Evolutionary conservation across 1,140 invertebrate genomes (phyloP), one percentile per base, ranked within the genome.

Genomic region (Glossosoma conforme): DNA sequence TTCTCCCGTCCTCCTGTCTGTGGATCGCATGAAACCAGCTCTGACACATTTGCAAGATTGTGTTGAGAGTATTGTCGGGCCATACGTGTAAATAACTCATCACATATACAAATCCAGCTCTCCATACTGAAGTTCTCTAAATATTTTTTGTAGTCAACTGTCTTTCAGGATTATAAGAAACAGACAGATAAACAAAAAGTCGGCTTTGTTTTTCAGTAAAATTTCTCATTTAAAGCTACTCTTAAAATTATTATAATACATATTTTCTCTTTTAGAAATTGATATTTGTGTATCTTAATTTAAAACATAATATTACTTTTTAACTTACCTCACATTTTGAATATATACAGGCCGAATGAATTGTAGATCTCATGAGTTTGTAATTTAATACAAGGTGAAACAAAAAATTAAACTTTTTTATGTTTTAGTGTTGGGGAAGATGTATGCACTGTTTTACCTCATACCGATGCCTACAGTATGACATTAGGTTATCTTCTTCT

Each of bases 401-500:
- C n/a, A n/a, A 28, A n/a, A 28, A 28, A 28, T 28, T 37, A 36
- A 41, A 21, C 48, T 28, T 38, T 60, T 56, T 43, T 11, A 45
- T 50, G 45, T 67, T 68, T 3, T 49, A 81, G 70, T 67, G 68
- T 77, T 49, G 84, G 82, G 10, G 80, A 83, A 57, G 69, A 78
- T 19, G 78, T 72, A 52, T 80, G 78, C 50, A 70, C 66, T 13
- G 74, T 87, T 37, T 62, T 78, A 56, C 77, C 80, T 3, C 73
- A 75, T 50, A 81, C 80, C 1, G 80, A 84, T 52, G 75, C 79
- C 3, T 83, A 81, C 45, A 77, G 71, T 10, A 80, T 77, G 41
- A 77, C 77, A 1, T 61, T 81, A 36, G 82, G 76, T 14, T 92
- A 89, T 68, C 67, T 91, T 22, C 64, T 91, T 1, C 63, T 82